Percentiles rank a stretch among this genome's conserved stretches.
These are phyloP conservation scores for Biston betularia DNA, from an alignment of 2,888 invertebrate genomes.

Conservation along the genomic window DNA sequence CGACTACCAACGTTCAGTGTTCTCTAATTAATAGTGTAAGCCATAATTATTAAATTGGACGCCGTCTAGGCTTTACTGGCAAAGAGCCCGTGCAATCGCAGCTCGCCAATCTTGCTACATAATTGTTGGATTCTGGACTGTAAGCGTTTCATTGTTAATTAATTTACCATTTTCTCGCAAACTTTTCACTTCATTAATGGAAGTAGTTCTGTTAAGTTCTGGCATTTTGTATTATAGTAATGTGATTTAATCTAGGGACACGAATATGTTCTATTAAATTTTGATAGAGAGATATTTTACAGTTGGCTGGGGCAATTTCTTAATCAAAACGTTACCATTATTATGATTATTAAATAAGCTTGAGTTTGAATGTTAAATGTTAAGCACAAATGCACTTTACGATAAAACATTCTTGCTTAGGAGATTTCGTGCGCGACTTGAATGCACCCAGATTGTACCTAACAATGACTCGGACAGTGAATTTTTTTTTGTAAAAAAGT, in stretches of 20 bases:
- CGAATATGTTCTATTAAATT: not conserved
- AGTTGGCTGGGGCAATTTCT: not conserved
- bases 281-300: not conserved
- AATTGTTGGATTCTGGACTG: slow-evolving; percentile 67
- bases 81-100: slow-evolving; percentile 68
- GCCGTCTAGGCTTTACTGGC: slow-evolving; percentile 66
- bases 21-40: slow-evolving; percentile 64
- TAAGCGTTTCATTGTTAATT: slow-evolving; percentile 75
- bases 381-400: too few species aligned
- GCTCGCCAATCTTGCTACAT: slow-evolving; percentile 65
- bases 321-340: too few species aligned
- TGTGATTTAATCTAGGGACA: not conserved
- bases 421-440: too few species aligned
- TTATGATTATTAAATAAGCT: too few species aligned
- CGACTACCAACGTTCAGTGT: slow-evolving; percentile 39
- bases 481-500: too few species aligned
- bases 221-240: not conserved
- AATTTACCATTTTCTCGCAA: slow-evolving; percentile 77
- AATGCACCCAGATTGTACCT: too few species aligned
- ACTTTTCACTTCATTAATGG: slow-evolving; percentile 60
- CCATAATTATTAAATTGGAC: slow-evolving; percentile 73
- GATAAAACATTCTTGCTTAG: too few species aligned
- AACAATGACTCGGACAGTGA: too few species aligned
- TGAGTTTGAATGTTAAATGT: too few species aligned
- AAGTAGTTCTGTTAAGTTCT: slow-evolving; percentile 32